Percentiles rank a stretch among this genome's conserved stretches.
These are phyloP conservation scores for Ctenicera cuprea DNA, from an alignment of 2,888 invertebrate genomes.

Conservation along the genomic window DNA sequence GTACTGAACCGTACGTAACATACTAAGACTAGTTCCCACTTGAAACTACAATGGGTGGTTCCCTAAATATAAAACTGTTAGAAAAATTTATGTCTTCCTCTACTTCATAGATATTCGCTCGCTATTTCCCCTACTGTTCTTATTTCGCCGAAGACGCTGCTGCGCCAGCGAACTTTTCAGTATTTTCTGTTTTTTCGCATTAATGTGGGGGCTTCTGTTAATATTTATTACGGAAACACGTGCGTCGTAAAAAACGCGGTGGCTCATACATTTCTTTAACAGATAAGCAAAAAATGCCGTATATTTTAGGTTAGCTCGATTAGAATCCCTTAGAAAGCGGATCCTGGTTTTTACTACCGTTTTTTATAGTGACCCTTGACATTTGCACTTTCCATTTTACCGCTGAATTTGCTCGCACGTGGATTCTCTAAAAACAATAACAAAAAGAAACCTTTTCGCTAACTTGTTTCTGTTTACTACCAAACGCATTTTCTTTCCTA, in stretches of 20 bases:
- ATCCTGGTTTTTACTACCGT: slow-evolving; percentile 56
- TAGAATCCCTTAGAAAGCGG: slow-evolving; percentile 58
- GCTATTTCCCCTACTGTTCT: slow-evolving; percentile 35
- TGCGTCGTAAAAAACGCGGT: slow-evolving; percentile 46
- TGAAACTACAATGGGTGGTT: slow-evolving; percentile 52
- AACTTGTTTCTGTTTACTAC: slow-evolving; percentile 6
- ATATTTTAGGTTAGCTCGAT: slow-evolving; percentile 55
- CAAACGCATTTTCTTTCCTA: slow-evolving; percentile 4
- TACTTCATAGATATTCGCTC: slow-evolving; percentile 43
- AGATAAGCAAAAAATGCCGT: slow-evolving; percentile 56
- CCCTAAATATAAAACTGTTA: slow-evolving; percentile 54
- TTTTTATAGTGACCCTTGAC: slow-evolving; percentile 57
- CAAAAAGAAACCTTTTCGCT: not conserved
- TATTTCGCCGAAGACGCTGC: slow-evolving; percentile 42
- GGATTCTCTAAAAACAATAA: slow-evolving; percentile 31
- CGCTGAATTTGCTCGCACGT: slow-evolving; percentile 45
- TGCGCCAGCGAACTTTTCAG: slow-evolving; percentile 35
- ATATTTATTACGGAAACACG: slow-evolving; percentile 53
- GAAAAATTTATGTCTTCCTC: slow-evolving; percentile 54
- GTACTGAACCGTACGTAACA: slow-evolving; percentile 64
- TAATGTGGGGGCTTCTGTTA: slow-evolving; percentile 49
- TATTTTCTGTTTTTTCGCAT: slow-evolving; percentile 45
- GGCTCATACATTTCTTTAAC: slow-evolving; percentile 51
- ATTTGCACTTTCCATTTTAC: slow-evolving; percentile 56
- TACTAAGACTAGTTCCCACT: slow-evolving; percentile 47